Base-by-base conservation (phyloP, 1,140 invertebrate genomes). In the Halesus radiatus region DNA sequence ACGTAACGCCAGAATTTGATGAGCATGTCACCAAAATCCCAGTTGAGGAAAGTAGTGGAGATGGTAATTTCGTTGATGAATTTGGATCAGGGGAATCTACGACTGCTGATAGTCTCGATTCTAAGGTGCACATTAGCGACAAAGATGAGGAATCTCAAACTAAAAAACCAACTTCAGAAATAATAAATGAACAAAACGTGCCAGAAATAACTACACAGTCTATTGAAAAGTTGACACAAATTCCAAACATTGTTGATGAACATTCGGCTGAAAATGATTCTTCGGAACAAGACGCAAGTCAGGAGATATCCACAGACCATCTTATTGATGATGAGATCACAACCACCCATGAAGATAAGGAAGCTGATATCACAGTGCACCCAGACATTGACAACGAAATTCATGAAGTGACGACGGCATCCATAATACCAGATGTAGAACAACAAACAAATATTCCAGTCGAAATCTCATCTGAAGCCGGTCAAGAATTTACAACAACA, bases 371-470 rank as follows among this genome's bases (percentile, higher is more conserved):
- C 18, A 23, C n/a, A 60, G 8, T 45, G 18, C 15, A 74, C 78
- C 26, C 22, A 66, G 62, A 45, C 74, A 23, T 16, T n/a, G 29
- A 7, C 22, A 26, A 10, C n/a, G 10, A 13, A 66, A 66, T 37
- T 37, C 32, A 37, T 8, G 32, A 37, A 37, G 37, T 45, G 29
- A 66, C 23, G 1, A 29, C 29, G 29, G 3, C 29, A 66, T 66
- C 13, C 10, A 16, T 13, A 45, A 45, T 13, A 15, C 4, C 23
- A 13, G 56, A 23, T 23, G 56, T 18, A 56, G 54, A 56, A 60
- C 18, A 60, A 1, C 20, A 60, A 23, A 60, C 56, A 60, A 60
- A 60, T 60, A 60, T 60, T 60, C 56, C 56, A 23, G 56, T 22
- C 8, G 56, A 60, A 13, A 23, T 20, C 7, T n/a, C n/a, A 56